Percentiles rank a stretch among this genome's conserved stretches.
Evolutionary conservation across 2,797 vertebrate species (phyloP).

Genomic region (Melanotaenia pygmaea): DNA sequence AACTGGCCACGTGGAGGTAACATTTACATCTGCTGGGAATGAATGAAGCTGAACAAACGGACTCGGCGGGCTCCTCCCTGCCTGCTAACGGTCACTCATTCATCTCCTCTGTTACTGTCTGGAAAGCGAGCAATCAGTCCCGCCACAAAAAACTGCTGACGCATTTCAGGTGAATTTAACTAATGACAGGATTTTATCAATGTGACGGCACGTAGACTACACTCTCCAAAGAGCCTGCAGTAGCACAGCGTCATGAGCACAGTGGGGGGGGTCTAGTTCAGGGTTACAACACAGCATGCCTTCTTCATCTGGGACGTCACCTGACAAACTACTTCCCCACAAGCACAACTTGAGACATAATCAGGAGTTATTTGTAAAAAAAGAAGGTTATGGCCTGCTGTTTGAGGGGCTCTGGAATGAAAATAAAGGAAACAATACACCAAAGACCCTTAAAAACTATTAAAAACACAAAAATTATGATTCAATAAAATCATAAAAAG

Average conservation of each 20-base stretch:
- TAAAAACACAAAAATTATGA: no score
- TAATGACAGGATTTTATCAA: no score
- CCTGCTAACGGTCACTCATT: slow-evolving; percentile 47
- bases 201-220: no score
- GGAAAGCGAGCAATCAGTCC: slow-evolving; percentile 28
- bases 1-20: slow-evolving; percentile 30
- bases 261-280: neutral
- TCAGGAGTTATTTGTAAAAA: slow-evolving; percentile 22
- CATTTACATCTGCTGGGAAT: slow-evolving; percentile 68
- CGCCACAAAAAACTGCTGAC: no score
- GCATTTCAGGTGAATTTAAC: no score
- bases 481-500: no score
- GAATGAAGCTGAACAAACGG: slow-evolving; percentile 71
- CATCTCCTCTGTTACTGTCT: slow-evolving; percentile 43
- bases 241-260: no score
- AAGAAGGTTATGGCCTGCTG: neutral
- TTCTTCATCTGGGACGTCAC: slow-evolving; percentile 25
- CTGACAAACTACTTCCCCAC: slow-evolving; percentile 28
- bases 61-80: neutral
- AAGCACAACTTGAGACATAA: slow-evolving; percentile 40
- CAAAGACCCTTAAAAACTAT: no score
- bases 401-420: slow-evolving; percentile 14
- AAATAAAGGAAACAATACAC: neutral
- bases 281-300: slow-evolving; percentile 32
- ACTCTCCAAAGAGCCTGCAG: no score